phyloP scores from a whole-genome alignment of 2,888 invertebrate species.

The Prosapia bicincta region DNA sequence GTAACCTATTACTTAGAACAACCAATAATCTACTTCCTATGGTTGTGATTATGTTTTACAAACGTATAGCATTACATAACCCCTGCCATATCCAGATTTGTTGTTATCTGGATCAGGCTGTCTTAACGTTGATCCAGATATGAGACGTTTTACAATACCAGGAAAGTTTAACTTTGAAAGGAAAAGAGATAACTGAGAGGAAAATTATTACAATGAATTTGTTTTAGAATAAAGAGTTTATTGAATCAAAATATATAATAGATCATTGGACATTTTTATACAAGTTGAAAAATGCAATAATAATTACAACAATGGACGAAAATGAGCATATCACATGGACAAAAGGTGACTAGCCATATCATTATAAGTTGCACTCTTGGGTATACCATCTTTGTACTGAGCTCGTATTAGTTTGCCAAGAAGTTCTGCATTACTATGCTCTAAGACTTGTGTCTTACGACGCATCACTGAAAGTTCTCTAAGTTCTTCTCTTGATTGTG shows the following conservation, averaged over 20 bases:
- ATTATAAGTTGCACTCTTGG: constrained; percentile 35
- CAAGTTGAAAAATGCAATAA: neutral
- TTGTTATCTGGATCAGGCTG: too few relatives aligned
- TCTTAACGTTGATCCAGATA: too few relatives aligned
- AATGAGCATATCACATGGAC: constrained; percentile 35
- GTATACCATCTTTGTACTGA: constrained; percentile 40
- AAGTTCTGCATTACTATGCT: constrained; percentile 43
- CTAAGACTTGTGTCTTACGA: constrained; percentile 43
- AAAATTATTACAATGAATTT: too few relatives aligned
- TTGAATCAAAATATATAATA: constrained; percentile 2
- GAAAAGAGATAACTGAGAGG: too few relatives aligned
- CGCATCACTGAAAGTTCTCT: constrained; percentile 41
- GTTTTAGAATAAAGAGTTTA: neutral
- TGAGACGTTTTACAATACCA: too few relatives aligned
- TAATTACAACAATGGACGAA: constrained; percentile 11
- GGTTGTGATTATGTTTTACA: too few relatives aligned
- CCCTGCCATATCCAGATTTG: too few relatives aligned
- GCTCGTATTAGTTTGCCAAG: constrained; percentile 42
- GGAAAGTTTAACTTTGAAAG: too few relatives aligned
- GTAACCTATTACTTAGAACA: too few relatives aligned
- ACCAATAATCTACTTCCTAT: too few relatives aligned
- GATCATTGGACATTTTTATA: neutral
- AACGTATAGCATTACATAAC: too few relatives aligned
- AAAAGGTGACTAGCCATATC: constrained; percentile 18
- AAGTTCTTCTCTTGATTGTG: constrained; percentile 41